phyloP scores from a whole-genome alignment of 2,888 invertebrate species.

The Drosophila mimetica region DNA sequence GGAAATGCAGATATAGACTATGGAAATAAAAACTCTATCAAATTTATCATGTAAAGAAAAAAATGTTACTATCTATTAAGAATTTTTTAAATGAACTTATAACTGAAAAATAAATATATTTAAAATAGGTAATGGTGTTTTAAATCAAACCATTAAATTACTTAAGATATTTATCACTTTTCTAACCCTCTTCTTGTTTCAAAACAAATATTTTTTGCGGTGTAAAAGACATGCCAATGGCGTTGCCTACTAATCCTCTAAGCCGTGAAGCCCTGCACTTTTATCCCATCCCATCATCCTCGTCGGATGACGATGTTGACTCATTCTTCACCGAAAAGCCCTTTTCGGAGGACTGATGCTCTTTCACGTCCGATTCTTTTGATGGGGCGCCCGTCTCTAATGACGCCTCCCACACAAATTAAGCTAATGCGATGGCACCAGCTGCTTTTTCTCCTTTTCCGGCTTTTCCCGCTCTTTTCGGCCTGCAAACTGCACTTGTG shows the following conservation, averaged over 20 bases:
- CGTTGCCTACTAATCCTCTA: conserved; percentile 3
- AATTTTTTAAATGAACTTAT: no score
- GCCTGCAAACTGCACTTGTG: conserved; percentile 67
- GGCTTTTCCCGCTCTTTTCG: conserved; percentile 1
- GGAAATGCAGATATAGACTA: background rate
- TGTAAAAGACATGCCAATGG: background rate
- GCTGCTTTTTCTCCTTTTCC: conserved; percentile 31
- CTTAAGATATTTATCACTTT: background rate
- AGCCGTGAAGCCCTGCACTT: conserved; percentile 1
- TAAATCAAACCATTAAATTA: no score
- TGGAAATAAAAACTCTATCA: no score
- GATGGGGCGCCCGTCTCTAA: conserved; percentile 65
- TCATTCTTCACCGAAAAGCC: conserved; percentile 58
- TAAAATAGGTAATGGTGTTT: no score
- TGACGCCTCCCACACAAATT: conserved; percentile 74
- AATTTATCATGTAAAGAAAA: no score
- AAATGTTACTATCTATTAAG: no score
- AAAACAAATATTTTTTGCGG: background rate
- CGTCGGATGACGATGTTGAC: conserved; percentile 10
- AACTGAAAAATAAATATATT: no score
- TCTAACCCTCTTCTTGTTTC: background rate
- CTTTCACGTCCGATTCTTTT: conserved; percentile 55
- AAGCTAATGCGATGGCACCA: conserved; percentile 69
- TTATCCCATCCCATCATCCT: background rate
- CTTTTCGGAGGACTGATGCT: conserved; percentile 31